Percentiles rank a stretch among this genome's conserved stretches.
Evolutionary conservation across 2,797 vertebrate genomes (phyloP).

Genomic region (Potorous gilbertii): DNA sequence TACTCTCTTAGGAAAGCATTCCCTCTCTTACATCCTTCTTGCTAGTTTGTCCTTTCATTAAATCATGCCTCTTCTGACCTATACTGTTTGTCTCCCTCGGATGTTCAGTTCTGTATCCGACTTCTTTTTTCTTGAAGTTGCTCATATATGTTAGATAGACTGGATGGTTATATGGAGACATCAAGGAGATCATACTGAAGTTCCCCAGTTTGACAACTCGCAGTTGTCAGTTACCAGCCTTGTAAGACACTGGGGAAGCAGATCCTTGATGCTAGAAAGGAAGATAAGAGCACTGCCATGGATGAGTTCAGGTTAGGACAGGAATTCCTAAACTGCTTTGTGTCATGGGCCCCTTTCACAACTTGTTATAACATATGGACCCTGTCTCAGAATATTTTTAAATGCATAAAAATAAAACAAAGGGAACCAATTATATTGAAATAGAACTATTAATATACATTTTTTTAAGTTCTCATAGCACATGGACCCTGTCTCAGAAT

Average conservation of each 20-base stretch:
- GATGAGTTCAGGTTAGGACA: constrained; percentile 9
- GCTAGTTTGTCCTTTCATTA: not conserved
- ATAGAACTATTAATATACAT: not conserved
- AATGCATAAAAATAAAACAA: not conserved
- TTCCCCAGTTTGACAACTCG: not conserved
- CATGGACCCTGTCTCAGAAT: not conserved
- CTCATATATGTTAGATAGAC: not conserved
- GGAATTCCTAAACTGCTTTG: not conserved
- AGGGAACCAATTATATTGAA: not conserved
- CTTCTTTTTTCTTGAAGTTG: not conserved
- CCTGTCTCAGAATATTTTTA: not conserved
- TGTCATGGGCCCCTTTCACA: not conserved
- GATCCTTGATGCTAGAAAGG: constrained; percentile 10
- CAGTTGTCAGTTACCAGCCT: constrained; percentile 1
- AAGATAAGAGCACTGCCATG: not conserved
- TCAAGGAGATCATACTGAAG: not conserved
- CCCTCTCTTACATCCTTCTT: not conserved
- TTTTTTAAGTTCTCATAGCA: not conserved
- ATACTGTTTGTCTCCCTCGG: not conserved
- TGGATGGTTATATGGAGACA: not conserved
- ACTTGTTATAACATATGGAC: not conserved
- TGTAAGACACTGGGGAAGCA: not conserved
- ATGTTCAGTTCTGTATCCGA: not conserved
- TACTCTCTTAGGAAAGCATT: not conserved
- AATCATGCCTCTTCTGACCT: constrained; percentile 12